phyloP scores from a whole-genome alignment of 2,797 vertebrate genomes.

The Harpagifer antarcticus region DNA sequence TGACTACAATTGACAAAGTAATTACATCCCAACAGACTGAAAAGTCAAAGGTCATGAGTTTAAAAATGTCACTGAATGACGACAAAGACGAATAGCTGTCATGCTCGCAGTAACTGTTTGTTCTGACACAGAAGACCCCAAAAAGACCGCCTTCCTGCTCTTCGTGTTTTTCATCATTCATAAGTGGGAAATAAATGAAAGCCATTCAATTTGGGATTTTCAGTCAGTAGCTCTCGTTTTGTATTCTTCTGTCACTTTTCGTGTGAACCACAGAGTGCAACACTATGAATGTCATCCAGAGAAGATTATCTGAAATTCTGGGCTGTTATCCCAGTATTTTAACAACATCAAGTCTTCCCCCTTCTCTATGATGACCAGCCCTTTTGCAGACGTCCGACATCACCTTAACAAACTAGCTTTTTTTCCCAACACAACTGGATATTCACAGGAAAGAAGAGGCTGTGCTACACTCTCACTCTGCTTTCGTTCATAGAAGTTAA shows the following conservation, averaged over 20 bases:
- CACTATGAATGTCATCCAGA: not conserved
- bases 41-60: not conserved
- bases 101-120: not conserved
- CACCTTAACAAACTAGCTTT: not conserved
- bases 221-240: not conserved
- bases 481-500: not conserved
- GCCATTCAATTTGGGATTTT: not conserved
- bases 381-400: not conserved
- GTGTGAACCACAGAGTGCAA: not conserved
- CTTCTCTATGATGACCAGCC: not conserved
- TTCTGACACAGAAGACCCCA: not conserved
- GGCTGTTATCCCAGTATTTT: not conserved
- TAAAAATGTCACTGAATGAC: not conserved
- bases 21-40: not conserved
- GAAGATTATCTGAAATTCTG: not conserved
- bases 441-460: not conserved
- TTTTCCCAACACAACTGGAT: not conserved
- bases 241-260: not conserved
- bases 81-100: not conserved
- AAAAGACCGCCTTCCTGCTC: not conserved
- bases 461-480: not conserved
- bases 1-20: constrained; percentile 1
- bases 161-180: not conserved
- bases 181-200: constrained; percentile 1
- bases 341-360: not conserved